Percentiles rank a stretch among this genome's conserved stretches.
These are phyloP conservation scores for Rhagophthalmus giganteus DNA, from an alignment of 2,888 invertebrate species.

Conservation along the genomic window DNA sequence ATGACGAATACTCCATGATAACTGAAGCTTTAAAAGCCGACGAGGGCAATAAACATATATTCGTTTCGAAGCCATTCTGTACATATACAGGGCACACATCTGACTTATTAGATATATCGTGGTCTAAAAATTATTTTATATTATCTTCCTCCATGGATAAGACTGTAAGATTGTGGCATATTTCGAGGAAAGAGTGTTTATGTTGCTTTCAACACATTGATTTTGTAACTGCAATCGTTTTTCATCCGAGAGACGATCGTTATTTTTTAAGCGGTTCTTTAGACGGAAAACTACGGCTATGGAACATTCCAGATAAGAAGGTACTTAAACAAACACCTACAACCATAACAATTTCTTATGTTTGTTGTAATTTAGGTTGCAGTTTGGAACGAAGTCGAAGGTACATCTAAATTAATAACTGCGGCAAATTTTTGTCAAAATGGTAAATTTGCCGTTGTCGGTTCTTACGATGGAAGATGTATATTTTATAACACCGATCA, in stretches of 20 bases:
- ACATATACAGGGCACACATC: slow-evolving; percentile 94
- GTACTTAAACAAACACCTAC: slow-evolving; percentile 52
- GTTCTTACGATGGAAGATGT: slow-evolving; percentile 97
- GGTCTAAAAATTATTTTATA: slow-evolving; percentile 99
- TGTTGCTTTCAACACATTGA: slow-evolving; percentile 99
- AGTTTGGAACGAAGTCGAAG: slow-evolving; percentile 95
- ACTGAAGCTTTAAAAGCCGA: slow-evolving; percentile 65
- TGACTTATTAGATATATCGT: slow-evolving; percentile 93
- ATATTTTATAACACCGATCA: slow-evolving; percentile 99
- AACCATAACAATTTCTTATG: slow-evolving; percentile 1
- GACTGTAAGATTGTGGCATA: slow-evolving; percentile 97
- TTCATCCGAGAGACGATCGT: slow-evolving; percentile 90
- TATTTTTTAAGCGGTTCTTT: slow-evolving; percentile 96
- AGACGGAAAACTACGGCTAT: slow-evolving; percentile 96
- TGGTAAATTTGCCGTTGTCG: slow-evolving; percentile 97
- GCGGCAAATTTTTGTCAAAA: slow-evolving; percentile 97
- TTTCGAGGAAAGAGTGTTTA: slow-evolving; percentile 93
- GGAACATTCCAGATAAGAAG: slow-evolving; percentile 99
- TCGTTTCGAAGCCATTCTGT: slow-evolving; percentile 90
- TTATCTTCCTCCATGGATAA: slow-evolving; percentile 99
- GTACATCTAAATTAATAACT: slow-evolving; percentile 92
- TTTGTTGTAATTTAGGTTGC: slow-evolving; percentile 67
- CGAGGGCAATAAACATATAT: slow-evolving; percentile 66
- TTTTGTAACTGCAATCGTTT: slow-evolving; percentile 98
- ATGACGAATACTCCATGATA: slow-evolving; percentile 63